phyloP scores from a whole-genome alignment of 2,888 invertebrate species.

The Rugalucina vietnamica region DNA sequence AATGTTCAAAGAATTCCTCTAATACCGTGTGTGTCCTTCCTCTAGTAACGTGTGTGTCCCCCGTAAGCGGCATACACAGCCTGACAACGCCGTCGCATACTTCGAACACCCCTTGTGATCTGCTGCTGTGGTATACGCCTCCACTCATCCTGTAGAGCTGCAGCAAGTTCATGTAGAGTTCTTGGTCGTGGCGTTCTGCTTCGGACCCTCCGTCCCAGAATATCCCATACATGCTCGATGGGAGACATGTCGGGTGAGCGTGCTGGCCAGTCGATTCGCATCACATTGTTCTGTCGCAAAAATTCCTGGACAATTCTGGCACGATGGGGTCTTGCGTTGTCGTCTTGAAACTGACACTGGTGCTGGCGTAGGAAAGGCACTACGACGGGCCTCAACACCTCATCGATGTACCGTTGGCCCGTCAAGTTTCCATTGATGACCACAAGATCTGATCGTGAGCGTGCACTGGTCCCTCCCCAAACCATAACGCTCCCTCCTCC shows the following conservation, averaged over 20 bases:
- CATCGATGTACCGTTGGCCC: not conserved
- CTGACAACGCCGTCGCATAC: not conserved
- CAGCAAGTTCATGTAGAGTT: not conserved
- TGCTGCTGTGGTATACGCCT: not conserved
- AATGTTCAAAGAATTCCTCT: too few relatives aligned
- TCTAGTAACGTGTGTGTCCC: not conserved
- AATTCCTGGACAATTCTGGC: not conserved
- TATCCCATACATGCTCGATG: not conserved
- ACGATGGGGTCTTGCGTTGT: not conserved
- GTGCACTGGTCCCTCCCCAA: not conserved
- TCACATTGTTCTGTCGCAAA: not conserved
- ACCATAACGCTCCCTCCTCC: not conserved
- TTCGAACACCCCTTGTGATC: not conserved
- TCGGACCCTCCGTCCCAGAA: not conserved
- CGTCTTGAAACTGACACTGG: not conserved
- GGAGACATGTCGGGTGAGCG: not conserved
- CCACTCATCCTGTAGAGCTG: not conserved
- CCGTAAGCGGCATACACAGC: not conserved
- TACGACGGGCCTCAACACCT: not conserved
- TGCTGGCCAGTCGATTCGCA: not conserved
- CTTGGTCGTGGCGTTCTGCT: not conserved
- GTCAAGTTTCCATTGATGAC: not conserved
- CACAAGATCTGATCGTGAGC: not conserved
- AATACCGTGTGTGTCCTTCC: too few relatives aligned
- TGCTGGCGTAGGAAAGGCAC: not conserved